These are phyloP conservation scores for Ditula angustiorana DNA, from an alignment of 2,888 invertebrate genomes.

Conservation along the genomic window DNA sequence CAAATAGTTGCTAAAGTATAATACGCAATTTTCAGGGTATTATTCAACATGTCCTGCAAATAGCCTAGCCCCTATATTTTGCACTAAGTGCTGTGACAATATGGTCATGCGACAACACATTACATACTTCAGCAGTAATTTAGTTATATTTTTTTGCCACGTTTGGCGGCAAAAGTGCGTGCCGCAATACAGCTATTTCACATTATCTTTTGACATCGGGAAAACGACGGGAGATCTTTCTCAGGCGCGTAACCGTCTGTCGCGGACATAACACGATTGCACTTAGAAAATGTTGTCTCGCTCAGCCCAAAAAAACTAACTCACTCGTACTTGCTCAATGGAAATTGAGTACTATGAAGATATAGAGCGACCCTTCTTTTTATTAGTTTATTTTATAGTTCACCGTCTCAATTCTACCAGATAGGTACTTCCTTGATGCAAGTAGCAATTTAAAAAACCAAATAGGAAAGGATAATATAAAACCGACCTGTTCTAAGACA, in stretches of 20 bases:
- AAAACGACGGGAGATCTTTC: slow-evolving; percentile 10
- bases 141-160: neutral
- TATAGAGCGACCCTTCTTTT: slow-evolving; percentile 17
- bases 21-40: no score
- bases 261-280: slow-evolving; percentile 19
- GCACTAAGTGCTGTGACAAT: neutral
- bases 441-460: neutral
- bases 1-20: no score
- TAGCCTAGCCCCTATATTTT: neutral
- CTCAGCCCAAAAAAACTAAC: neutral
- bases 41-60: no score
- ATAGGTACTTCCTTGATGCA: neutral
- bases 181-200: slow-evolving; percentile 14
- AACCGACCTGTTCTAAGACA: neutral
- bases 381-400: slow-evolving; percentile 20
- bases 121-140: neutral
- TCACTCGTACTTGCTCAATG: slow-evolving; percentile 4
- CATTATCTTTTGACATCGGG: slow-evolving; percentile 20
- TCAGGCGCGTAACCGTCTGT: slow-evolving; percentile 21
- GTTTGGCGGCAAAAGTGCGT: neutral
- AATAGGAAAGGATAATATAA: neutral
- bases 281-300: slow-evolving; percentile 4
- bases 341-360: slow-evolving; percentile 24
- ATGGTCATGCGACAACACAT: neutral
- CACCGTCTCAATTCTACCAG: neutral